These are phyloP conservation scores for Corynorhinus townsendii DNA, from an alignment of 2,113 vertebrate genomes.

Conservation along the genomic window DNA sequence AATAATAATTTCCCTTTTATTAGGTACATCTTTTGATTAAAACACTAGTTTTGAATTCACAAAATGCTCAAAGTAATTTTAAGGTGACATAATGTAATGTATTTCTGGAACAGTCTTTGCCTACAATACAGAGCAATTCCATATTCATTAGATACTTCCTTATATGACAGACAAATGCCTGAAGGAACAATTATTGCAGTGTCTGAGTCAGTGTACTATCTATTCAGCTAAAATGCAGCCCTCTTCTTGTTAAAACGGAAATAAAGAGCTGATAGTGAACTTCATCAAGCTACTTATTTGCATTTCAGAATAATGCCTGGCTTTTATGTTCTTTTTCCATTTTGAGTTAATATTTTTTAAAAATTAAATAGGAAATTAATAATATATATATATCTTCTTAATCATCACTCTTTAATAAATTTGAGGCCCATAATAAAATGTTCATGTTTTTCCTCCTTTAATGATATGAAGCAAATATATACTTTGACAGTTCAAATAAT, in stretches of 20 bases:
- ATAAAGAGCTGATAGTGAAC: slow-evolving; percentile 8
- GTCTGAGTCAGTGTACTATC: not conserved
- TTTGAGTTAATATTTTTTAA: not conserved
- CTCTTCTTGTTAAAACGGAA: not conserved
- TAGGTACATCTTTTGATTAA: not conserved
- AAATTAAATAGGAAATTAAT: not conserved
- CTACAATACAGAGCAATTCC: not conserved
- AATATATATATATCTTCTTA: not conserved
- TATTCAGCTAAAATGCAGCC: slow-evolving; percentile 15
- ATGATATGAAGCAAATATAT: not conserved
- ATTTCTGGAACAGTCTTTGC: not conserved
- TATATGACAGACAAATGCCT: slow-evolving; percentile 8
- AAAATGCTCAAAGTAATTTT: slow-evolving; percentile 27
- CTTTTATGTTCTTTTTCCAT: slow-evolving; percentile 13
- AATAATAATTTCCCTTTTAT: slow-evolving; percentile 24
- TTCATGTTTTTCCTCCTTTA: not conserved
- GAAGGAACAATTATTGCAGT: slow-evolving; percentile 16
- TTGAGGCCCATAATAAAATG: not conserved
- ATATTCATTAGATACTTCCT: not conserved
- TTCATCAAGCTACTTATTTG: not conserved
- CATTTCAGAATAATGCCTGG: slow-evolving; percentile 13
- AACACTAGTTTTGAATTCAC: slow-evolving; percentile 38
- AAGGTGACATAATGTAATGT: not conserved
- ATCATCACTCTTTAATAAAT: not conserved
- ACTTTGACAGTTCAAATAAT: not conserved